Percentiles rank a stretch among this genome's conserved stretches.
phyloP scores from a whole-genome alignment of 1,140 invertebrate species.

The Drosophila lacteicornis region DNA sequence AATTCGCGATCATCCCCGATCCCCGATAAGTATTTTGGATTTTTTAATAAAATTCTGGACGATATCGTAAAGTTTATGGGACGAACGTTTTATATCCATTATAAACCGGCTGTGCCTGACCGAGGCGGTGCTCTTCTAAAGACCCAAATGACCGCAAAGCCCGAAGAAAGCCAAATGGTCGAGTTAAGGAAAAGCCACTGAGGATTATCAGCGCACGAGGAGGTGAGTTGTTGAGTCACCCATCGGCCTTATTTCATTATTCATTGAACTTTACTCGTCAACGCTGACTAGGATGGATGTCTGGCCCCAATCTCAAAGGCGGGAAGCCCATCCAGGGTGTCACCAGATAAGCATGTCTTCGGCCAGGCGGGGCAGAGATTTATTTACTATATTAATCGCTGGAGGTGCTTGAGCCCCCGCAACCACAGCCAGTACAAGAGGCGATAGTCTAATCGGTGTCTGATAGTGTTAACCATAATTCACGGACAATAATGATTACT shows the following conservation, averaged over 20 bases:
- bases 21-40: conserved; percentile 43
- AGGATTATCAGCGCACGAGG: conserved; percentile 24
- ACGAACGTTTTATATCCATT: conserved; percentile 49
- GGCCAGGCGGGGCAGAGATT: conserved; percentile 3
- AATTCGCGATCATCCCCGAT: conserved; percentile 47
- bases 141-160: conserved; percentile 15
- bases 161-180: conserved; percentile 7
- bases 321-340: conserved; percentile 11
- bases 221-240: conserved; percentile 24
- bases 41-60: conserved; percentile 44
- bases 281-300: conserved; percentile 19
- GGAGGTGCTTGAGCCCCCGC: not conserved
- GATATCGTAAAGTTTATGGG: conserved; percentile 46
- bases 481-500: conserved; percentile 8
- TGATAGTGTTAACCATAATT: conserved; percentile 10
- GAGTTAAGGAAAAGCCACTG: not conserved
- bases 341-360: conserved; percentile 25
- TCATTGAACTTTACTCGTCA: conserved; percentile 26
- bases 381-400: conserved; percentile 23
- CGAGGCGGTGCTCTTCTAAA: conserved; percentile 43
- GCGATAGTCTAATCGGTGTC: conserved; percentile 11
- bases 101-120: conserved; percentile 27
- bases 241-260: not conserved
- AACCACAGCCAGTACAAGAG: not conserved
- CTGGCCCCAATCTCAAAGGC: conserved; percentile 26